A percentile compares a stretch with the other conserved stretches of the same genome.
Conservation (phyloP, 2,113 vertebrate species). For the Phasianus colchicus region DNA sequence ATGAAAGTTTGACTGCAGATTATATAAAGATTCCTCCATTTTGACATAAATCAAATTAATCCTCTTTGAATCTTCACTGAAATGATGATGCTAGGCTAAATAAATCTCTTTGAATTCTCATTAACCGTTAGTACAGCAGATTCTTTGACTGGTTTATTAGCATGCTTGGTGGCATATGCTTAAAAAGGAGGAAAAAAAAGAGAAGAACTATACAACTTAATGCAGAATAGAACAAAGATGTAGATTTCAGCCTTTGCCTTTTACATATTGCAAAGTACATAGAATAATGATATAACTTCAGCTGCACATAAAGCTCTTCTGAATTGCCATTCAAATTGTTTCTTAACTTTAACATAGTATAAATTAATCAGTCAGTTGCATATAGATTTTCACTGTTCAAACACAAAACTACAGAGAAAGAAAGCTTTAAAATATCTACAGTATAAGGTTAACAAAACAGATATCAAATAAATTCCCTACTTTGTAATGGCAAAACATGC, state of each 20-base stretch:
- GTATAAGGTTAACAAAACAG: neutral
- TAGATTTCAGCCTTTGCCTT: slow-evolving; percentile 70
- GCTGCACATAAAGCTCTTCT: slow-evolving; percentile 22
- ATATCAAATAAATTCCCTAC: neutral
- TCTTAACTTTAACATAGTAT: slow-evolving; percentile 24
- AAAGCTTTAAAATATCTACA: neutral
- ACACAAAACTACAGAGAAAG: neutral
- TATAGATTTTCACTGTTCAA: slow-evolving; percentile 13
- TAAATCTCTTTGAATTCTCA: slow-evolving; percentile 68
- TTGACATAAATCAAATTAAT: slow-evolving; percentile 73
- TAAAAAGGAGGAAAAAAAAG: slow-evolving; percentile 53
- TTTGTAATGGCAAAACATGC: neutral
- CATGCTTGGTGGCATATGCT: slow-evolving; percentile 73
- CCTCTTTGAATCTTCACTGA: slow-evolving; percentile 68
- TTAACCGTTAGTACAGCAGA: slow-evolving; percentile 75
- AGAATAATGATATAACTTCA: slow-evolving; percentile 32
- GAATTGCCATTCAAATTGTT: slow-evolving; percentile 48
- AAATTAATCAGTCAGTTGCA: slow-evolving; percentile 42
- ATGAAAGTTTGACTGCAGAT: slow-evolving; percentile 52
- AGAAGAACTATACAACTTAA: slow-evolving; percentile 72
- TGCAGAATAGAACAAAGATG: slow-evolving; percentile 70
- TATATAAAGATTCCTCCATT: slow-evolving; percentile 59
- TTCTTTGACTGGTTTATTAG: slow-evolving; percentile 75
- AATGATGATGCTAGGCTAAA: slow-evolving; percentile 61
- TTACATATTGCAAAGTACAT: slow-evolving; percentile 9